phyloP scores from a whole-genome alignment of 2,113 vertebrate genomes.

The Dasyornis broadbenti region DNA sequence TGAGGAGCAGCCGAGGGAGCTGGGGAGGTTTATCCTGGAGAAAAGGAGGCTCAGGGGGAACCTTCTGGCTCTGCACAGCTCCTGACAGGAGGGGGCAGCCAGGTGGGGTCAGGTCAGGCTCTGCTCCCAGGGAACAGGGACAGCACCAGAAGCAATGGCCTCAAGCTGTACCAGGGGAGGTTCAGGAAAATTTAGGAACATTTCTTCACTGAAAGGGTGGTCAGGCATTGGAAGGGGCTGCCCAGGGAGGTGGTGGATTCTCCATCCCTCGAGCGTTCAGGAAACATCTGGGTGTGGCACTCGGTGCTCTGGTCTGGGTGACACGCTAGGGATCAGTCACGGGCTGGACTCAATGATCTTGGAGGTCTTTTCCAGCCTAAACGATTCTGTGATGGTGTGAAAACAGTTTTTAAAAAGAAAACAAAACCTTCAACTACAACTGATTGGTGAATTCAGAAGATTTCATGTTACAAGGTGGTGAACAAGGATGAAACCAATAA shows the following conservation, averaged over 20 bases:
- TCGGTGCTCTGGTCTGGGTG: too few species aligned
- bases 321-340: not conserved
- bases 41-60: not conserved
- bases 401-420: not conserved
- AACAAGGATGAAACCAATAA: not conserved
- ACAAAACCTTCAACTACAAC: not conserved
- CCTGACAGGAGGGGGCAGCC: too few species aligned
- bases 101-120: rapidly evolving
- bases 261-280: too few species aligned
- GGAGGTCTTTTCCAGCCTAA: not conserved
- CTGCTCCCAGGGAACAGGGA: not conserved
- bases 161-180: not conserved
- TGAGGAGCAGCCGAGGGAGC: not conserved
- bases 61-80: not conserved
- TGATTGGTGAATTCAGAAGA: not conserved
- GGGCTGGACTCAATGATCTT: rapidly evolving
- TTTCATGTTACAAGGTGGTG: not conserved
- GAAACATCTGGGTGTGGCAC: not conserved
- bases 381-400: too few species aligned
- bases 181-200: not conserved
- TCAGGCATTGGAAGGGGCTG: not conserved
- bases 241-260: not conserved
- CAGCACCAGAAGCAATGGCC: rapidly evolving
- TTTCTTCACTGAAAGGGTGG: not conserved
- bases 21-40: not conserved